These are phyloP conservation scores for Gortyna flavago DNA, from an alignment of 2,888 invertebrate genomes.

Conservation along the genomic window DNA sequence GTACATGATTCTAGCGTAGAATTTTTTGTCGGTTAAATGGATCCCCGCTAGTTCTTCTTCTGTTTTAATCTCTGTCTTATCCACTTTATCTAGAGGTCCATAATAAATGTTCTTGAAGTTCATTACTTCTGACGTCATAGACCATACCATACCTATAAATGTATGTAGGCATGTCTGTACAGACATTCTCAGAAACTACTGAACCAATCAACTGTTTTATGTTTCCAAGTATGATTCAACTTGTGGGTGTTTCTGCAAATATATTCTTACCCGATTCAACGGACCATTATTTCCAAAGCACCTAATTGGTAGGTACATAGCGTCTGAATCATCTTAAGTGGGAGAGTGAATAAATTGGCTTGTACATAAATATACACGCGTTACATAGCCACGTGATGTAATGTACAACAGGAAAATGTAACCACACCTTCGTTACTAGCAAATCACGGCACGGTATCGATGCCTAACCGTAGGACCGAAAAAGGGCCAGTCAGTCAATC, in stretches of 20 bases:
- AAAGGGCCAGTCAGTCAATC: slow-evolving; percentile 89
- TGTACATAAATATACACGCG: slow-evolving; percentile 6
- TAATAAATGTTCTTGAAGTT: neutral
- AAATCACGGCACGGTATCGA: slow-evolving; percentile 85
- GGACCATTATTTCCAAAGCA: slow-evolving; percentile 40
- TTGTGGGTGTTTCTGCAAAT: slow-evolving; percentile 26
- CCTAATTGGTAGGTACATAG: slow-evolving; percentile 60
- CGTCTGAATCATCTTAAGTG: slow-evolving; percentile 48
- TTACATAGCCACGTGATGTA: slow-evolving; percentile 18
- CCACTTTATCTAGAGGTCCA: too few relatives aligned
- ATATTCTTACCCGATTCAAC: slow-evolving; percentile 13
- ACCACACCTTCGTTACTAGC: slow-evolving; percentile 75
- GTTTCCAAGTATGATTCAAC: slow-evolving; percentile 31
- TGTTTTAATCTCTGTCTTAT: too few relatives aligned
- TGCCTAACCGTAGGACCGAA: slow-evolving; percentile 83
- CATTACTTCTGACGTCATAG: neutral
- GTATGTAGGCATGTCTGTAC: slow-evolving; percentile 12
- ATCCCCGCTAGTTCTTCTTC: too few relatives aligned
- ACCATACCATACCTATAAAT: slow-evolving; percentile 2
- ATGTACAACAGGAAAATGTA: slow-evolving; percentile 67
- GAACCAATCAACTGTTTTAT: slow-evolving; percentile 24
- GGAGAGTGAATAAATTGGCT: slow-evolving; percentile 56
- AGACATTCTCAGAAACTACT: slow-evolving; percentile 46
- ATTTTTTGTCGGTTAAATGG: too few relatives aligned
- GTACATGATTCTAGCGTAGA: too few relatives aligned